A percentile compares a stretch with the other conserved stretches of the same genome.
Conservation (phyloP, 2,888 invertebrate species). For the Fabriciana adippe region DNA sequence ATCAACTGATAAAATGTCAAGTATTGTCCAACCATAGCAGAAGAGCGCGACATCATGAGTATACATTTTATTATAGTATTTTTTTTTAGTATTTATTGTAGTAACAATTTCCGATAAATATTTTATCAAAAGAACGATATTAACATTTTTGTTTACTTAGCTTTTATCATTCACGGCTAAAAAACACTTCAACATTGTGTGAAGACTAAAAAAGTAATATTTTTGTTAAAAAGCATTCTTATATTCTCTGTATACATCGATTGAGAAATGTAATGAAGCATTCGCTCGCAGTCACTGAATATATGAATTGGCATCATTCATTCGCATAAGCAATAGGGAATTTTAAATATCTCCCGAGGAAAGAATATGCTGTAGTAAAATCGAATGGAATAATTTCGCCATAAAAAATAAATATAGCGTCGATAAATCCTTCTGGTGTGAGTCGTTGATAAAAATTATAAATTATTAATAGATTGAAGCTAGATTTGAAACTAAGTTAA, state of each 20-base stretch:
- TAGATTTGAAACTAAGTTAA: neutral
- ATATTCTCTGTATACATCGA: conserved; percentile 24
- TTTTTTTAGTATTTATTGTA: too few species aligned
- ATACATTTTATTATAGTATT: too few species aligned
- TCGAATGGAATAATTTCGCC: conserved; percentile 33
- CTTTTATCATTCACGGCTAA: too few species aligned
- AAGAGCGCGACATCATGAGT: too few species aligned
- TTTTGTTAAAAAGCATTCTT: conserved; percentile 16
- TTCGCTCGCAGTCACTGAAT: conserved; percentile 59
- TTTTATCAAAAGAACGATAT: too few species aligned
- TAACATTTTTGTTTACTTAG: too few species aligned
- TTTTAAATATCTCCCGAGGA: conserved; percentile 41
- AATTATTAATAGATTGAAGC: neutral
- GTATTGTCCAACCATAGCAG: too few species aligned
- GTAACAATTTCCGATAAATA: too few species aligned
- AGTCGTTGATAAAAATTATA: conserved; percentile 6
- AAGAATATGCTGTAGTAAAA: conserved; percentile 26
- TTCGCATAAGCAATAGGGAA: conserved; percentile 59
- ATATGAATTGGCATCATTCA: conserved; percentile 58
- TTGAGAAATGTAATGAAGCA: conserved; percentile 52
- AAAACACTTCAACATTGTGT: neutral
- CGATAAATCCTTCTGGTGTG: conserved; percentile 7
- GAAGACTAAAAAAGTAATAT: neutral
- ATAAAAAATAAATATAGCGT: conserved; percentile 24
- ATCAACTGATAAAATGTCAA: too few species aligned